Evolutionary conservation across 2,797 vertebrate genomes (phyloP).

Genomic region (Babyrousa celebensis): DNA sequence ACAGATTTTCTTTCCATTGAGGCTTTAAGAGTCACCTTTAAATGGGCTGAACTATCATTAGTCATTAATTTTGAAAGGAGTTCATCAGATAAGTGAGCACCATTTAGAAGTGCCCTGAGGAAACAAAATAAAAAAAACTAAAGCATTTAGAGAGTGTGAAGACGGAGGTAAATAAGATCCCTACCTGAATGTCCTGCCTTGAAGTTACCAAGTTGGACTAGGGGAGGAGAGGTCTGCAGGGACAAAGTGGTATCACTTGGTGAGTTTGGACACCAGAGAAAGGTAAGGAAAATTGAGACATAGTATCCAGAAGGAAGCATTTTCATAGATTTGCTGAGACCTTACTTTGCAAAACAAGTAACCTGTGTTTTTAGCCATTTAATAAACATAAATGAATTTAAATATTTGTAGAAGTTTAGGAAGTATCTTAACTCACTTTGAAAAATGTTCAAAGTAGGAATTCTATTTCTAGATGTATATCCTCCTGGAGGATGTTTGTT

Average conservation of each 20-base stretch:
- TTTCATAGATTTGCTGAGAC: neutral
- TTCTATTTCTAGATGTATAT: constrained; percentile 38
- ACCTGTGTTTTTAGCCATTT: constrained; percentile 18
- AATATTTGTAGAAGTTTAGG: neutral
- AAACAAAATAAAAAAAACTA: neutral
- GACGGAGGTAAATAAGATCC: neutral
- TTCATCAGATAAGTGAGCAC: neutral
- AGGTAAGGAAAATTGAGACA: neutral
- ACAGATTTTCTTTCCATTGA: neutral
- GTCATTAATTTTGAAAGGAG: neutral
- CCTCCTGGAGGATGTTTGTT: neutral
- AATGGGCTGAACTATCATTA: neutral
- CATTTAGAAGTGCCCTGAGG: neutral
- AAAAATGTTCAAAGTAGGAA: constrained; percentile 40
- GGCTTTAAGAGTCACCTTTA: neutral
- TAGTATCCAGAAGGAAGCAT: neutral
- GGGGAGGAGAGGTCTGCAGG: neutral
- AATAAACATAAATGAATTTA: constrained; percentile 34
- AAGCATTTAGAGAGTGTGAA: neutral
- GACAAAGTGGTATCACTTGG: accelerated
- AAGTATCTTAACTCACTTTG: constrained; percentile 23
- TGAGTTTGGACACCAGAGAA: neutral
- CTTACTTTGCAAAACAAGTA: constrained; percentile 50
- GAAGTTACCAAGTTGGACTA: neutral
- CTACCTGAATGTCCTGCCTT: neutral